Percentiles rank a stretch among this genome's conserved stretches.
phyloP scores from a whole-genome alignment of 2,113 vertebrate genomes.

The Neogobius melanostomus region DNA sequence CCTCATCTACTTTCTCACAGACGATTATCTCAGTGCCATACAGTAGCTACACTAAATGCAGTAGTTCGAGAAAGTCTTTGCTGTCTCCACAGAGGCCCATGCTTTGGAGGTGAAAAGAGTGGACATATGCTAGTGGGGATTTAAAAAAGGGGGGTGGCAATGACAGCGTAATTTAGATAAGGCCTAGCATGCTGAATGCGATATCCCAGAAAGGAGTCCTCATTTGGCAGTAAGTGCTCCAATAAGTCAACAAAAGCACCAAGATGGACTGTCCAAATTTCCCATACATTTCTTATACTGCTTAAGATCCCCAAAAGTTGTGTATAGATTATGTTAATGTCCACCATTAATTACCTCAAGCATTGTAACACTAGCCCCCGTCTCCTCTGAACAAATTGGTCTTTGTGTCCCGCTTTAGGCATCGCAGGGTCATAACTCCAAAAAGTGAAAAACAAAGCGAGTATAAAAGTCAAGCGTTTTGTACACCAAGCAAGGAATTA shows the following conservation, averaged over 20 bases:
- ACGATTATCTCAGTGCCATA: conserved; percentile 59
- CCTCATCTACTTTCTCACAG: conserved; percentile 50
- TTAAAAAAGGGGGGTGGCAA: conserved; percentile 33
- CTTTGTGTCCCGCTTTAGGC: conserved; percentile 21
- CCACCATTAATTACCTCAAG: conserved; percentile 41
- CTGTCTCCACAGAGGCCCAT: conserved; percentile 41
- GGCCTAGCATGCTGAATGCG: conserved; percentile 29
- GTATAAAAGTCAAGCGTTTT: conserved; percentile 22
- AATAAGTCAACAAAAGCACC: conserved; percentile 52
- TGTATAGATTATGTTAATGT: conserved; percentile 47
- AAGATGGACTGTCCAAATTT: conserved; percentile 11
- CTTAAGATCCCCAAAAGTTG: conserved; percentile 30
- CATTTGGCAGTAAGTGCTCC: conserved; percentile 41
- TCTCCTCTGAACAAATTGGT: conserved; percentile 41
- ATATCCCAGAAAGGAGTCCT: conserved; percentile 15
- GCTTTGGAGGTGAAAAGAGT: conserved; percentile 35
- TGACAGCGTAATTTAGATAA: conserved; percentile 60
- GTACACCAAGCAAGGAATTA: conserved; percentile 6
- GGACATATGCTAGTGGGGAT: conserved; percentile 20
- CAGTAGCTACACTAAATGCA: conserved; percentile 39
- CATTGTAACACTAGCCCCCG: conserved; percentile 24
- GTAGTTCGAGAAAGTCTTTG: conserved; percentile 47
- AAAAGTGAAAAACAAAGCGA: conserved; percentile 17
- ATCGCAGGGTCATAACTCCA: conserved; percentile 43
- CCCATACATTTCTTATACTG: conserved; percentile 19